phyloP scores from a whole-genome alignment of 2,888 invertebrate species.

The Aspidiotus rigidus region DNA sequence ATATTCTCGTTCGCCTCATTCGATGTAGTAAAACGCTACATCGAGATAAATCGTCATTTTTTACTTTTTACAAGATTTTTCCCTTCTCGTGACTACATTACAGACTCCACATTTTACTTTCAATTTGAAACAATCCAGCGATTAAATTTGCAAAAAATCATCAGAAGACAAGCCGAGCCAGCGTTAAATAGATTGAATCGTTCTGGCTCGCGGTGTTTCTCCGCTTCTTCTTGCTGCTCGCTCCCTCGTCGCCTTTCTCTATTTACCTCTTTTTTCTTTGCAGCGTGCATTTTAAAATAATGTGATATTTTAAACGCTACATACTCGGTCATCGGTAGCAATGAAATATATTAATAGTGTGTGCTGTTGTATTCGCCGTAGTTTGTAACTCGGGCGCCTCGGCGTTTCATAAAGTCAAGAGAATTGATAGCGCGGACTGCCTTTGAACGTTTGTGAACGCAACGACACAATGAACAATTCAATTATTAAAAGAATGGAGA shows the following conservation, averaged over 20 bases:
- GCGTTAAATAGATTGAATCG: conserved; percentile 3
- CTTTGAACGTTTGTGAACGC: conserved; percentile 16
- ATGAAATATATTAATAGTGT: conserved; percentile 3
- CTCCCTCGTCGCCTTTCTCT: not conserved
- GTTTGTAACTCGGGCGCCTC: conserved; percentile 4
- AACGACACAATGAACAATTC: conserved; percentile 24
- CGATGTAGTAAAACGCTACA: too few species aligned
- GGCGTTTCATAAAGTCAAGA: not conserved
- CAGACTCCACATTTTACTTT: not conserved
- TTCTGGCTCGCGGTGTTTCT: not conserved
- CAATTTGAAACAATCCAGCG: not conserved
- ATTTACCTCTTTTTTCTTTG: not conserved
- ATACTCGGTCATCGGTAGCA: conserved; percentile 4
- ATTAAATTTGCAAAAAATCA: not conserved
- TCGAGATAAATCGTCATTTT: too few species aligned
- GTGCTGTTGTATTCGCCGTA: conserved; percentile 2
- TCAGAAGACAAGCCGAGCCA: not conserved
- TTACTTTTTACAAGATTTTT: not conserved
- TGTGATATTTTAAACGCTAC: conserved; percentile 3
- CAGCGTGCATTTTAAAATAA: not conserved
- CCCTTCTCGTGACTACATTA: not conserved
- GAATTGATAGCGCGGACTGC: conserved; percentile 3
- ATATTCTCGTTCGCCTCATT: too few species aligned
- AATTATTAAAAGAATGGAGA: conserved; percentile 23
- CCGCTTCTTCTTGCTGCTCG: too few species aligned